A percentile compares a stretch with the other conserved stretches of the same genome.
These are phyloP conservation scores for Limnephilus rhombicus DNA, from an alignment of 2,888 invertebrate genomes.

Conservation along the genomic window DNA sequence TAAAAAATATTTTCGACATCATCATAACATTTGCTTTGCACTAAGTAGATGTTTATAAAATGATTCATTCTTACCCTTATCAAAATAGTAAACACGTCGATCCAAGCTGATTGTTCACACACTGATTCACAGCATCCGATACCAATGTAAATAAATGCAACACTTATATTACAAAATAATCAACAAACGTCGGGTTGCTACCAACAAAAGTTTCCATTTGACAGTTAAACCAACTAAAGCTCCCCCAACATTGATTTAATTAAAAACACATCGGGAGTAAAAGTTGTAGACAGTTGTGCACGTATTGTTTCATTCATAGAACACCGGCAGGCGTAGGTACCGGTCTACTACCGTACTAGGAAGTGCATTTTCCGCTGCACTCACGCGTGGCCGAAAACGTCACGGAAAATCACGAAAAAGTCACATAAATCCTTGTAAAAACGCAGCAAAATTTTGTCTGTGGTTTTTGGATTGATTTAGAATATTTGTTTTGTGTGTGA, in stretches of 20 bases:
- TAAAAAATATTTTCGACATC: background rate
- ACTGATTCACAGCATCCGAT: background rate
- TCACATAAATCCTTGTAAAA: background rate
- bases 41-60: background rate
- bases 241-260: background rate
- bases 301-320: slow-evolving; percentile 44
- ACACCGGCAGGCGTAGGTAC: background rate
- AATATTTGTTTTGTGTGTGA: slow-evolving; percentile 6
- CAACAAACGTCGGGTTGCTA: slow-evolving; percentile 1
- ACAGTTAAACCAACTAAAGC: background rate
- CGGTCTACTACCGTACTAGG: background rate
- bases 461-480: background rate
- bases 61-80: background rate
- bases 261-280: background rate
- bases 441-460: background rate
- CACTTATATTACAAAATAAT: background rate
- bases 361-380: slow-evolving; percentile 13
- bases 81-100: background rate
- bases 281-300: background rate
- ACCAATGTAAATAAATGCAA: background rate
- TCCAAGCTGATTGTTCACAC: background rate
- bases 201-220: background rate
- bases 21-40: background rate
- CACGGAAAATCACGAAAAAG: background rate
- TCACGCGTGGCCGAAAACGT: slow-evolving; percentile 17